A percentile compares a stretch with the other conserved stretches of the same genome.
Conservation (phyloP, 2,113 vertebrate genomes). For the Ophthalmolycus amberensis region DNA sequence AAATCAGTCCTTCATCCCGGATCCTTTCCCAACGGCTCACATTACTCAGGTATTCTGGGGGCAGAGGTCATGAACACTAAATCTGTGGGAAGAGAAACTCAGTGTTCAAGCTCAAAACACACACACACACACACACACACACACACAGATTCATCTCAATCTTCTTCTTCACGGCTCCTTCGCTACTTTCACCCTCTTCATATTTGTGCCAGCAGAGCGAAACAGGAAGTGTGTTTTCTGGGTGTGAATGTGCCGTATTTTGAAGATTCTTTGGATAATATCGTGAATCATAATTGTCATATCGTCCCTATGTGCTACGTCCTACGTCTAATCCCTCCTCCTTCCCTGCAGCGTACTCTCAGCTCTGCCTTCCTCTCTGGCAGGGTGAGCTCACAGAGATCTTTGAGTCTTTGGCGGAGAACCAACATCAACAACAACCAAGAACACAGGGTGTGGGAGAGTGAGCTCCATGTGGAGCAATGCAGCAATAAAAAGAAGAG, state of each 20-base stretch:
- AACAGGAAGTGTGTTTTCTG: no score
- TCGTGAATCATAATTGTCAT: no score
- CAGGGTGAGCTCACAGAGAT: constrained; percentile 33
- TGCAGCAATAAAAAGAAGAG: background rate
- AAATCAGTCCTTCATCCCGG: constrained; percentile 64
- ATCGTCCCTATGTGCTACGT: no score
- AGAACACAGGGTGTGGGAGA: constrained; percentile 58
- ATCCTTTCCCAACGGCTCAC: constrained; percentile 74
- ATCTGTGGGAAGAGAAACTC: constrained; percentile 52
- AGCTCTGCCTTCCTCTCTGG: constrained; percentile 8
- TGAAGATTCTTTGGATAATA: no score
- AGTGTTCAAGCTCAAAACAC: constrained; percentile 37
- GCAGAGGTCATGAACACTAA: constrained; percentile 70
- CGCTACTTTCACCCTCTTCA: no score
- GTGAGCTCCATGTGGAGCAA: background rate
- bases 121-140: constrained; percentile 7
- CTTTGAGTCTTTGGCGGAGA: constrained; percentile 34
- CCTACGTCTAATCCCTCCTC: no score
- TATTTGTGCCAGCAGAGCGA: no score
- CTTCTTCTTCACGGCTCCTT: no score
- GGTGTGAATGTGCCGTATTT: no score
- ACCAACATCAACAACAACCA: constrained; percentile 61
- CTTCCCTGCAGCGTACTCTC: background rate
- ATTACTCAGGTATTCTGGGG: constrained; percentile 60
- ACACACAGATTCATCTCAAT: no score